A percentile compares a stretch with the other conserved stretches of the same genome.
phyloP scores from a whole-genome alignment of 2,888 invertebrate genomes.

The Perizoma affinitatum region DNA sequence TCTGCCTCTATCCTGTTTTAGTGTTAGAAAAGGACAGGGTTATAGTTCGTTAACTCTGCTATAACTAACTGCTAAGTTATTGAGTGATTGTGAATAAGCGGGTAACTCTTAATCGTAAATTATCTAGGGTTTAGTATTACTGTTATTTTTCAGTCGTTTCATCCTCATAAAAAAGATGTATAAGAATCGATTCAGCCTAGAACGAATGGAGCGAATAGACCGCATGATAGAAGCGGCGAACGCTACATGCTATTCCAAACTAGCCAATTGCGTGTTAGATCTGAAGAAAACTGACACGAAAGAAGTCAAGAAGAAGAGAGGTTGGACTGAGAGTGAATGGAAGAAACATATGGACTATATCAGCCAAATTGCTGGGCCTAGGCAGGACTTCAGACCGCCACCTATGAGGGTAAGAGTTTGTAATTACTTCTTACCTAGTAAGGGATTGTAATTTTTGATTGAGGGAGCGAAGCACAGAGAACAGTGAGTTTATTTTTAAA shows the following conservation, averaged over 20 bases:
- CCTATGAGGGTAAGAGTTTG: constrained; percentile 50
- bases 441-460: too few species aligned
- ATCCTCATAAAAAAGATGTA: constrained; percentile 59
- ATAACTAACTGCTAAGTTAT: too few species aligned
- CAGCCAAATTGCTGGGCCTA: constrained; percentile 63
- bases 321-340: constrained; percentile 73
- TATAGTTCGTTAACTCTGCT: too few species aligned
- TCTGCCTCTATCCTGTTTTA: too few species aligned
- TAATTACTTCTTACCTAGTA: not conserved
- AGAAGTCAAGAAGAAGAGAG: constrained; percentile 63
- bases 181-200: constrained; percentile 57
- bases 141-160: constrained; percentile 57
- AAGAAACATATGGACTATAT: constrained; percentile 79
- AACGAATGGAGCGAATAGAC: constrained; percentile 64
- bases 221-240: constrained; percentile 70
- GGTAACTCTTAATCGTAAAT: too few species aligned
- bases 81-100: too few species aligned
- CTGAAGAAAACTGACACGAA: constrained; percentile 63
- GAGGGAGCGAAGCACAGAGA: too few species aligned
- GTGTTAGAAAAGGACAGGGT: too few species aligned
- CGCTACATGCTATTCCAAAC: constrained; percentile 65
- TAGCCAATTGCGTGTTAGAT: constrained; percentile 67
- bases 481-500: too few species aligned
- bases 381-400: constrained; percentile 50
- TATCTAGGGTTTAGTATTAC: too few species aligned